Evolutionary conservation across 2,888 invertebrate genomes (phyloP), one percentile per base, ranked within the genome.

Genomic region (Ophraella communa): DNA sequence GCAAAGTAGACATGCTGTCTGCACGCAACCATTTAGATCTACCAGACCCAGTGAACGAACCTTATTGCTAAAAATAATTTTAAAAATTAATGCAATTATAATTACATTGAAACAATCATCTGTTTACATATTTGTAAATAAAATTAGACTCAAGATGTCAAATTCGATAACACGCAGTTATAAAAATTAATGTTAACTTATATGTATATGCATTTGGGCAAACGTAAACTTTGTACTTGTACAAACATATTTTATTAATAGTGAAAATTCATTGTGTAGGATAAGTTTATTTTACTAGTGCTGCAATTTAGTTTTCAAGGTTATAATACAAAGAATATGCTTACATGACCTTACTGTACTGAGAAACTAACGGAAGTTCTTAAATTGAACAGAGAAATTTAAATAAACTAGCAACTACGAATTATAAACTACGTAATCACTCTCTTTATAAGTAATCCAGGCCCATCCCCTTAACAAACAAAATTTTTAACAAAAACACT

Each of bases 1-100:
- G 91, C 91, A 92, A 90, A 91, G 94, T 92, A 92, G 94, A 94
- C 94, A 95, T 95, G 90, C 93, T 94, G 94, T 92, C 91, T 91
- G 90, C 91, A 91, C 91, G 90, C 91, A 92, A 92, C 92, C 94
- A 94, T 94, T 90, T 90, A 90, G 89, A 89, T 87, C 84, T 85
- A 68, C 73, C 87, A 85, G 85, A 85, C 88, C 90, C 90, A 87
- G 86, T 87, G 90, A 91, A 90, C 90, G 89, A 88, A 87, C 88
- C 88, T 85, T 87, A 85, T 85, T 84, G 84, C 88, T 87, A 79
- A 64, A 83, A 84, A 70, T 62, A 71, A 69, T 69, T 39, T 14
- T 7, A 39, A 7, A 1, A 39, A 17, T n/a, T 39, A 17, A 17
- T 7, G 2, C 39, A 39, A 17, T 17, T 7, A 17, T 17, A 39